Evolutionary conservation across 2,797 vertebrate genomes (phyloP).

Genomic region (Acipenser oxyrinchus): DNA sequence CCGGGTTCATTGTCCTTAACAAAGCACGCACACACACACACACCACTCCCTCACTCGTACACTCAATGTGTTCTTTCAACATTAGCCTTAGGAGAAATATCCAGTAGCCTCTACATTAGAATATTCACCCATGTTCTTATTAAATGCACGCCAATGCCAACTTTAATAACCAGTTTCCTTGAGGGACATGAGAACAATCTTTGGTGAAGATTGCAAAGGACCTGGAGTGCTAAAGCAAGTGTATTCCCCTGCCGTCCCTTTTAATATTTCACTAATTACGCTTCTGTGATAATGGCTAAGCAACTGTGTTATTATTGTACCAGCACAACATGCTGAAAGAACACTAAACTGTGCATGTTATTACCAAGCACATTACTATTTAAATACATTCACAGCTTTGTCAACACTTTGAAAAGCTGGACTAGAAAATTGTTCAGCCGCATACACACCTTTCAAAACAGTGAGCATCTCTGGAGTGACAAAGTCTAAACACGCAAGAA

Average conservation of each 20-base stretch:
- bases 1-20: no score
- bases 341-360: background rate
- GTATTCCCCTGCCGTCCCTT: background rate
- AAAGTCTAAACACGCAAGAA: background rate
- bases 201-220: background rate
- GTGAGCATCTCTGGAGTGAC: background rate
- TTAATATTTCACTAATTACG: no score
- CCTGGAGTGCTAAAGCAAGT: background rate
- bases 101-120: no score
- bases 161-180: conserved; percentile 22
- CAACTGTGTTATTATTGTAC: no score
- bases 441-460: background rate
- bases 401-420: background rate
- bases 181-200: background rate
- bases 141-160: conserved; percentile 1
- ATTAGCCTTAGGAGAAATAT: no score
- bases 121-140: no score
- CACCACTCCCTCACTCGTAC: no score
- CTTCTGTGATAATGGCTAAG: no score
- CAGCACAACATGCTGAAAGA: background rate
- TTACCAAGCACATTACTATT: conserved; percentile 4
- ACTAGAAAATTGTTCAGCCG: conserved; percentile 1
- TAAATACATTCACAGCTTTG: background rate
- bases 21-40: no score
- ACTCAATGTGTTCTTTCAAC: no score